Base-by-base conservation (phyloP, 2,113 vertebrate species). In the Sapayoa aenigma region DNA sequence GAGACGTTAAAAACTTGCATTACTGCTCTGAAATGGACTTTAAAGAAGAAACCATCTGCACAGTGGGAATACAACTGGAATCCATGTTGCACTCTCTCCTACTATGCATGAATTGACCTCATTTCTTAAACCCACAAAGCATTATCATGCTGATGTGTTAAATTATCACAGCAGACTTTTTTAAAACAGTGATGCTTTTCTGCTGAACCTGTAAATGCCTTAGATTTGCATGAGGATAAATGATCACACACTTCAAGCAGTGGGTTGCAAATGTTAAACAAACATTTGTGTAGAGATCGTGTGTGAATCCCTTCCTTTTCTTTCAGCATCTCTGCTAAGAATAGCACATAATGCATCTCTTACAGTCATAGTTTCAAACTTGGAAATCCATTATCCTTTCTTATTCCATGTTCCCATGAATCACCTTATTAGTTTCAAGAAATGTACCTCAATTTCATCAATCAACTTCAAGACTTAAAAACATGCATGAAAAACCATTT, bases 321-420 rank as follows among this genome's bases (percentile, higher is more conserved):
- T 37, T 92, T 87, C 76, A 92, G 84, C 75, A 95, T 62, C 92
- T 96, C 94, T 97, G 94, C 91, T 96, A 96, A 94, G 91, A 96
- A 94, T 72, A 96, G 62, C 60, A 81, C 68, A 92, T 82, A 95
- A 24, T 81, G 59, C 83, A 94, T 89, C 63, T 87, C 85, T 86
- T 95, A 59, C 30, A 92, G 77, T 77, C 65, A 55, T 79, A 89
- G 60, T 79, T 95, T 86, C 56, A 93, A 87, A 77, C 24, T n/a
- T 73, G 60, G 79, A 91, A 97, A 97, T 47, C 56, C 82, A 78
- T 93, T 95, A 35, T 87, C 59, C 72, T 97, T 96, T 89, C 89
- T 95, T 95, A 89, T 86, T 95, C 88, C 68, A 39, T 23, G 27
- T 79, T 96, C 95, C 77, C 92, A 96, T 5, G 11, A 92, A 77